Evolutionary conservation across 2,797 vertebrate species (phyloP).

Genomic region (Xiphophorus birchmanni): DNA sequence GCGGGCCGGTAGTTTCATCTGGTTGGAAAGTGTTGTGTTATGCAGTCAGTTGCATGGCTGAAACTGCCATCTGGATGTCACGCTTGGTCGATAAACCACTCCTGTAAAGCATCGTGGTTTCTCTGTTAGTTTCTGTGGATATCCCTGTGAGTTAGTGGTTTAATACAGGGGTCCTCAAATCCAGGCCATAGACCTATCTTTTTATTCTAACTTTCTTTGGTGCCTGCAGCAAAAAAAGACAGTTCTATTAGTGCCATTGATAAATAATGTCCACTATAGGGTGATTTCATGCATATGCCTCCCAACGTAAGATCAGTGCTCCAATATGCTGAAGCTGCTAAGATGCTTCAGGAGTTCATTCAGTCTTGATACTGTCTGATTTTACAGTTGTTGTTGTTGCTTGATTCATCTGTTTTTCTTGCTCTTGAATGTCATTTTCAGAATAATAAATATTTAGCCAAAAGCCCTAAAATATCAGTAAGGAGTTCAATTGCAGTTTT

Average conservation of each 20-base stretch:
- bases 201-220: background rate
- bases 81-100: conserved; percentile 33
- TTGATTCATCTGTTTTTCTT: background rate
- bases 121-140: conserved; percentile 10
- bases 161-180: too few relatives aligned
- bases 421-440: conserved; percentile 26
- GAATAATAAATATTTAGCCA: background rate
- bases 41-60: conserved; percentile 20
- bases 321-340: background rate
- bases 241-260: background rate
- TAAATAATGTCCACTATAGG: background rate
- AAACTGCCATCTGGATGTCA: conserved; percentile 40
- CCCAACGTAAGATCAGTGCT: background rate
- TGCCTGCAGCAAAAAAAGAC: too few relatives aligned
- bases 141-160: background rate
- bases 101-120: conserved; percentile 12
- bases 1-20: conserved; percentile 21
- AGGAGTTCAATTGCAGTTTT: conserved; percentile 17
- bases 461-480: too few relatives aligned
- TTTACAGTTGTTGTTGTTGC: conserved; percentile 28
- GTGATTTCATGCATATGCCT: background rate
- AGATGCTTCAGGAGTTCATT: conserved; percentile 47
- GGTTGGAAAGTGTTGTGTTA: conserved; percentile 18
- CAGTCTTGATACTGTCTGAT: conserved; percentile 28
- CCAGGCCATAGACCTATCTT: background rate